Conservation (phyloP, 2,113 vertebrate species). For the Orycteropus afer region DNA sequence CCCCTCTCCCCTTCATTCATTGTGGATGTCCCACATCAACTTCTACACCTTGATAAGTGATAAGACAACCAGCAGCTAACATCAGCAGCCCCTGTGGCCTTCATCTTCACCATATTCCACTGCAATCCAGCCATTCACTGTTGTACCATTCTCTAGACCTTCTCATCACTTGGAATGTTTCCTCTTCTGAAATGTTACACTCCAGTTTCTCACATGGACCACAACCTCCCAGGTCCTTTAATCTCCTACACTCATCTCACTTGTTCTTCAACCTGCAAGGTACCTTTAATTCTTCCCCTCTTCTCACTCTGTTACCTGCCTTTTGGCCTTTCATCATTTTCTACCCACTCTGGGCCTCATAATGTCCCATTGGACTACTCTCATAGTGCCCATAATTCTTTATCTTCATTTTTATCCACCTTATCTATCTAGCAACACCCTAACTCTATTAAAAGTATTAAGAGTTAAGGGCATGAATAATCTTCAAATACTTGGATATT, state of each 20-base stretch:
- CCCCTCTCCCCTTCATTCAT: background rate
- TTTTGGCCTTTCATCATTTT: conserved; percentile 3
- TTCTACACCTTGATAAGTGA: background rate
- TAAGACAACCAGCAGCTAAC: background rate
- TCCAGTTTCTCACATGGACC: background rate
- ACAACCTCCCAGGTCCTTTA: background rate
- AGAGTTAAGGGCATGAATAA: background rate
- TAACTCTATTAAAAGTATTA: background rate
- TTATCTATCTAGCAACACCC: background rate
- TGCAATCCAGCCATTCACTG: background rate
- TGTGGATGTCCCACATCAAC: background rate
- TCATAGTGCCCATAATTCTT: background rate
- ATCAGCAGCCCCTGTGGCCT: background rate
- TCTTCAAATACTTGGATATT: background rate
- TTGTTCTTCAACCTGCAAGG: background rate
- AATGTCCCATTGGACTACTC: background rate
- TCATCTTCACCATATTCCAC: background rate
- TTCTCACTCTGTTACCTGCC: background rate
- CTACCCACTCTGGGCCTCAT: background rate
- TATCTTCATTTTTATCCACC: background rate
- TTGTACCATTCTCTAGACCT: background rate
- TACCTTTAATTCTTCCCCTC: background rate
- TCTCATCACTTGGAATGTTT: background rate
- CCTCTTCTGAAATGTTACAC: background rate
- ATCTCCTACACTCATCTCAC: background rate